Evolutionary conservation across 2,797 vertebrate species (phyloP).

Genomic region (Melanotaenia maccullochi): DNA sequence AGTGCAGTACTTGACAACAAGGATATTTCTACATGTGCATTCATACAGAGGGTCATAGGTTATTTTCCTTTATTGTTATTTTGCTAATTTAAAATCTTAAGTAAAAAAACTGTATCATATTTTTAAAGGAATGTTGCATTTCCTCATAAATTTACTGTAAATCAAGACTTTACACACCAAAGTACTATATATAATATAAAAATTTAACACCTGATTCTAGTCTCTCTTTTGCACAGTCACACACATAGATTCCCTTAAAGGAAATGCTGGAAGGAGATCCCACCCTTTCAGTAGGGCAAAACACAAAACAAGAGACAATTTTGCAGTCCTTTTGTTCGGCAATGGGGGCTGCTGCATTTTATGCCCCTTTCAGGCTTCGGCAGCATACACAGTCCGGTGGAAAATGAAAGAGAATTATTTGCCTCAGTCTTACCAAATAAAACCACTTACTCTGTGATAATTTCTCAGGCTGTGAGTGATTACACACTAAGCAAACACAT

Average conservation of each 20-base stretch:
- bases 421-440: slow-evolving; percentile 41
- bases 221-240: neutral
- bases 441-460: slow-evolving; percentile 55
- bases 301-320: slow-evolving; percentile 20
- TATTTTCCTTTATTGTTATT: too few species aligned
- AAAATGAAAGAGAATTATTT: slow-evolving; percentile 30
- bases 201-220: too few species aligned
- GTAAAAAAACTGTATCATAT: too few species aligned
- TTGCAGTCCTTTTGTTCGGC: too few species aligned
- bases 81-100: too few species aligned
- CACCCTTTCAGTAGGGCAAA: slow-evolving; percentile 51
- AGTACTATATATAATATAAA: too few species aligned
- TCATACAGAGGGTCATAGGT: neutral
- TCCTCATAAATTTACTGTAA: neutral
- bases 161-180: too few species aligned
- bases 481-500: slow-evolving; percentile 34
- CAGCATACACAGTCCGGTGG: neutral
- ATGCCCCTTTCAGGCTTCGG: neutral
- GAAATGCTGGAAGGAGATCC: slow-evolving; percentile 22
- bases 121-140: neutral
- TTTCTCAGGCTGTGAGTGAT: slow-evolving; percentile 46
- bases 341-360: neutral
- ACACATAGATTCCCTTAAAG: slow-evolving; percentile 46
- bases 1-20: neutral
- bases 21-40: neutral